Percentiles rank a stretch among this genome's conserved stretches.
phyloP scores from a whole-genome alignment of 2,797 vertebrate genomes.

The Mus spretus region DNA sequence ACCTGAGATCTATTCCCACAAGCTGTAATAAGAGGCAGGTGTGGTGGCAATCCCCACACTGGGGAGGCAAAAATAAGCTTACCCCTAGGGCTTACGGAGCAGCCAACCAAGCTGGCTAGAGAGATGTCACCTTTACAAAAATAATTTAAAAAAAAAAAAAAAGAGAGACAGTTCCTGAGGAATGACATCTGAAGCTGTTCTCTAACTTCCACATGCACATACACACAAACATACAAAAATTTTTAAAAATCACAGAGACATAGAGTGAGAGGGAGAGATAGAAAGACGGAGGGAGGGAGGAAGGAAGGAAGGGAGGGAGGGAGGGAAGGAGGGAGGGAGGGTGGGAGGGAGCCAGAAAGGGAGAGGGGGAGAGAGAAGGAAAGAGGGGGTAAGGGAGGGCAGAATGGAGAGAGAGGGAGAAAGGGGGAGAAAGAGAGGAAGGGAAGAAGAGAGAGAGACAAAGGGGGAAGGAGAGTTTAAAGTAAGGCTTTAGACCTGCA shows the following conservation, averaged over 20 bases:
- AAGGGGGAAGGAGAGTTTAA: neutral
- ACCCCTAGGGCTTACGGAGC: neutral
- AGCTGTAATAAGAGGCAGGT: neutral
- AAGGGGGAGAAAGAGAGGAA: too few relatives aligned
- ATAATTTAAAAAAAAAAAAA: neutral
- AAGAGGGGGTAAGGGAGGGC: neutral
- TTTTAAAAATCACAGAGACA: neutral
- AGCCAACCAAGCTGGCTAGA: neutral
- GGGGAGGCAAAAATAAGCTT: neutral
- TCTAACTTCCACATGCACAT: neutral
- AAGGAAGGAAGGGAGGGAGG: too few relatives aligned
- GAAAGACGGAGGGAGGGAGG: neutral
- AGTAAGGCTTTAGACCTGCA: neutral
- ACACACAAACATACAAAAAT: neutral
- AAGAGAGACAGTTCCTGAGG: neutral
- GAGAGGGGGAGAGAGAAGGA: too few relatives aligned
- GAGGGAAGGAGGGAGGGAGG: neutral
- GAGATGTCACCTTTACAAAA: neutral
- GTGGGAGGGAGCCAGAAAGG: fast-evolving
- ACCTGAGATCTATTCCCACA: neutral
- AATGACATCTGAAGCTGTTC: neutral
- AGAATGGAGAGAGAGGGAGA: neutral
- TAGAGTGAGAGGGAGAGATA: too few relatives aligned
- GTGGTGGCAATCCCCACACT: neutral
- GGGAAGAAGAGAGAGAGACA: too few relatives aligned